A percentile compares a stretch with the other conserved stretches of the same genome.
Evolutionary conservation across 2,113 vertebrate genomes (phyloP).

Genomic region (Andinoacara biseriatus): DNA sequence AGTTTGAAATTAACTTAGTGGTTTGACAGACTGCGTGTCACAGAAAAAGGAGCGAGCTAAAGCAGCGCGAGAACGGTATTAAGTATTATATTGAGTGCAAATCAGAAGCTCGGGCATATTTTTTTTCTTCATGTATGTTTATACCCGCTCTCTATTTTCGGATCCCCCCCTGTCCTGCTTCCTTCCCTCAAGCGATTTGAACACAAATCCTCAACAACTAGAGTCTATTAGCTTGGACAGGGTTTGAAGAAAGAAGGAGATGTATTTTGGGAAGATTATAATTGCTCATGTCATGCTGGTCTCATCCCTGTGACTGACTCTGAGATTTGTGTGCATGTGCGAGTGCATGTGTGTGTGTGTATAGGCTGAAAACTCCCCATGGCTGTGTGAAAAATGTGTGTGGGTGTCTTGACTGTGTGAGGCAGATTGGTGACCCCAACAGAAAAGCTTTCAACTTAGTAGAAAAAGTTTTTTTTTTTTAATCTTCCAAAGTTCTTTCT

Average conservation of each 20-base stretch:
- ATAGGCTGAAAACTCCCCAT: conserved; percentile 16
- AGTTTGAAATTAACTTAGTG: background rate
- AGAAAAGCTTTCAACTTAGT: conserved; percentile 14
- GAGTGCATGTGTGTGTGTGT: background rate
- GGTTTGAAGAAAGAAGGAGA: conserved; percentile 46
- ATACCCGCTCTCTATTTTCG: background rate
- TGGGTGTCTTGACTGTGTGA: background rate
- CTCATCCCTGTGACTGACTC: conserved; percentile 42
- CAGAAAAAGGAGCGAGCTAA: background rate
- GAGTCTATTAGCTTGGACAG: conserved; percentile 47
- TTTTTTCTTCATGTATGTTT: conserved; percentile 6
- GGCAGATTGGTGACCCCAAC: background rate
- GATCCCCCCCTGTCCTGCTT: background rate
- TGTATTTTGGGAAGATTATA: conserved; percentile 68
- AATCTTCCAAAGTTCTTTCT: background rate
- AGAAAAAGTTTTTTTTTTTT: background rate
- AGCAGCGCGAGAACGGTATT: background rate
- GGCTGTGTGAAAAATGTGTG: background rate
- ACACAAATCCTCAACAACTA: conserved; percentile 40
- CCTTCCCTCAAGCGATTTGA: conserved; percentile 30
- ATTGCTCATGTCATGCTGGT: conserved; percentile 65
- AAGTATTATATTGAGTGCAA: conserved; percentile 16
- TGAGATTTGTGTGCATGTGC: background rate
- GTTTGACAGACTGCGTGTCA: conserved; percentile 6
- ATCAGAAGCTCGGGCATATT: conserved; percentile 35